Conservation (phyloP, 2,113 vertebrate genomes). For the Gobio gobio region DNA sequence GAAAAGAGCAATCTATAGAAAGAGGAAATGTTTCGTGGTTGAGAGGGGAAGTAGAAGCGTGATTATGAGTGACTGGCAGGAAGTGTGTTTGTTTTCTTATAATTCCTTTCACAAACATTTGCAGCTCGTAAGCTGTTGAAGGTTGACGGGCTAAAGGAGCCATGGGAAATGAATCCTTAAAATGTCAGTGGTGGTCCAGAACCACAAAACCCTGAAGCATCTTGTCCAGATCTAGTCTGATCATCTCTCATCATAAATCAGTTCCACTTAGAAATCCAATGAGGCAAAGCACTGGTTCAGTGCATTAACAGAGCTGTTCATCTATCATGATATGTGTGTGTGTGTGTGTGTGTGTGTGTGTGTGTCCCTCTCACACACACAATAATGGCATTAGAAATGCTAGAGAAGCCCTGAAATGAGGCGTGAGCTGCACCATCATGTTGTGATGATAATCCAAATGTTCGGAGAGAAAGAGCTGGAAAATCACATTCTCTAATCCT, state of each 20-base stretch:
- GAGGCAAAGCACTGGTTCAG: slow-evolving; percentile 49
- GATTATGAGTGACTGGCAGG: slow-evolving; percentile 24
- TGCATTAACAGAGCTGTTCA: slow-evolving; percentile 58
- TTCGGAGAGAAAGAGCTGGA: slow-evolving; percentile 40
- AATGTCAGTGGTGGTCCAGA: slow-evolving; percentile 28
- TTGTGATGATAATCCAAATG: slow-evolving; percentile 58
- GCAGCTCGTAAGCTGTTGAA: slow-evolving; percentile 9
- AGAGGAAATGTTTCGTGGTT: slow-evolving; percentile 22
- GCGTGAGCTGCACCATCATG: slow-evolving; percentile 56
- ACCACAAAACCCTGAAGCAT: slow-evolving; percentile 42
- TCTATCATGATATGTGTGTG: slow-evolving; percentile 47
- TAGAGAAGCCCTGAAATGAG: slow-evolving; percentile 65
- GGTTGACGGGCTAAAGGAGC: slow-evolving; percentile 9
- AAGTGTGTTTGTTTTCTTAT: slow-evolving; percentile 39
- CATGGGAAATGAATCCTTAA: slow-evolving; percentile 9
- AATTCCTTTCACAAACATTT: slow-evolving; percentile 37
- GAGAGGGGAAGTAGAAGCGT: background rate
- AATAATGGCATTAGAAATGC: slow-evolving; percentile 64
- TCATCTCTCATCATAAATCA: slow-evolving; percentile 55
- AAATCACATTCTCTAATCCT: slow-evolving; percentile 10
- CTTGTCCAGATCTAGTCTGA: slow-evolving; percentile 54
- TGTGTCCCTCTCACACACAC: slow-evolving; percentile 33
- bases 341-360: slow-evolving; percentile 29
- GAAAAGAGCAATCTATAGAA: slow-evolving; percentile 47
- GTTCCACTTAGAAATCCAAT: slow-evolving; percentile 46